Evolutionary conservation across 2,797 vertebrate species (phyloP), one percentile per base, ranked within the genome.

Genomic region (Parauchenoglanis ngamensis): DNA sequence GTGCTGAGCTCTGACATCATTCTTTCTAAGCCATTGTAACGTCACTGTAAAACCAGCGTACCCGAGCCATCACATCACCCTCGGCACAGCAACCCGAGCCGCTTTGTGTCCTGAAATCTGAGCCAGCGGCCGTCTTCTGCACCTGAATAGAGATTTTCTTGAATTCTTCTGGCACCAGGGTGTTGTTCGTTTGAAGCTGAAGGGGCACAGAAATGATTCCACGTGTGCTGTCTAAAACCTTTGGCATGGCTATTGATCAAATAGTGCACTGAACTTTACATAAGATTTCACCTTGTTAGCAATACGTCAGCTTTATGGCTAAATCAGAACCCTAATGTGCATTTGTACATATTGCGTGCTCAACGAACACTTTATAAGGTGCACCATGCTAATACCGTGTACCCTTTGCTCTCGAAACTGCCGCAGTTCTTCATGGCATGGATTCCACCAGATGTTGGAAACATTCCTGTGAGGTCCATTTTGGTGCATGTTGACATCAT

Each of bases 1-100:
- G 31, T 31, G 31, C 31, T 28, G 85, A 86, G 87, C 54, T 89
- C 85, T 40, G 83, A 85, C 90, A 89, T 54, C 89, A 87, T 81
- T 61, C 57, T 31, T 68, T 86, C 77, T 54, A 19, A 85, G 28
- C 52, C 56, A 35, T 78, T 88, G 84, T 87, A 84, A 85, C 46
- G 31, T 86, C 57, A 87, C 31, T 80, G 84, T 40, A 73, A 89
- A 76, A 40, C 46, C 17, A 83, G 79, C 2, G 87, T 59, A 61
- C 72, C 73, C 57, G 19, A 68, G 70, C 25, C 57, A 7, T 87
- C 23, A 83, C 57, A 7, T 85, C 17, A 79, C n/a, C 49, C 77
- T 86, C 83, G 21, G 83, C 4, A 31, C 75, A 86, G 92, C 90
- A 93, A 93, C 88, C 79, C 87, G 91, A 94, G 90, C 90, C 75